Evolutionary conservation across 2,888 invertebrate species (phyloP).

Genomic region (Timandra comae): DNA sequence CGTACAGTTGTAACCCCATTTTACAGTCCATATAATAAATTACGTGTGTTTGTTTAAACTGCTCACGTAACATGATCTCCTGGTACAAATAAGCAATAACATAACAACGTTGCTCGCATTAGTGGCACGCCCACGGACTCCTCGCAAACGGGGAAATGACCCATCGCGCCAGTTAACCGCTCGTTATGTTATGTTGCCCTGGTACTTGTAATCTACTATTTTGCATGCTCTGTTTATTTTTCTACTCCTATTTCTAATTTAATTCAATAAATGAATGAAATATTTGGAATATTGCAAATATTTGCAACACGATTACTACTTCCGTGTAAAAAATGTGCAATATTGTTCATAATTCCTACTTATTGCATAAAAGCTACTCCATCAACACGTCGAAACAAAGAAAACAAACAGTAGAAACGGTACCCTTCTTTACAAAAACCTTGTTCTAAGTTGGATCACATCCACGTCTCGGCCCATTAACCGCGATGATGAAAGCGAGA

Average conservation of each 20-base stretch:
- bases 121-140: slow-evolving; percentile 1
- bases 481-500: slow-evolving; percentile 29
- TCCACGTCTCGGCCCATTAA: slow-evolving; percentile 25
- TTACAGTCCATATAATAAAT: too few relatives aligned
- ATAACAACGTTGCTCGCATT: slow-evolving; percentile 2
- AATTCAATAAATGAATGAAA: too few relatives aligned
- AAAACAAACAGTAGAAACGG: background rate
- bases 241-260: too few relatives aligned
- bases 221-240: slow-evolving; percentile 1
- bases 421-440: background rate
- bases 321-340: too few relatives aligned
- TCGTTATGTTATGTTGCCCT: slow-evolving; percentile 13
- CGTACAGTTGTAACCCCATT: too few relatives aligned
- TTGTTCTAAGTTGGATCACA: slow-evolving; percentile 15
- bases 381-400: too few relatives aligned
- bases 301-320: too few relatives aligned
- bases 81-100: background rate
- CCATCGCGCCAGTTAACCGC: slow-evolving; percentile 21
- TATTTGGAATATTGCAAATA: too few relatives aligned
- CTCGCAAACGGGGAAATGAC: slow-evolving; percentile 22
- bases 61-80: too few relatives aligned
- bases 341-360: too few relatives aligned
- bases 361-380: too few relatives aligned
- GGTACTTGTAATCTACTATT: slow-evolving; percentile 4
- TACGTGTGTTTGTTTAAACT: too few relatives aligned